phyloP scores from a whole-genome alignment of 2,888 invertebrate genomes.

The Orthosia incerta region DNA sequence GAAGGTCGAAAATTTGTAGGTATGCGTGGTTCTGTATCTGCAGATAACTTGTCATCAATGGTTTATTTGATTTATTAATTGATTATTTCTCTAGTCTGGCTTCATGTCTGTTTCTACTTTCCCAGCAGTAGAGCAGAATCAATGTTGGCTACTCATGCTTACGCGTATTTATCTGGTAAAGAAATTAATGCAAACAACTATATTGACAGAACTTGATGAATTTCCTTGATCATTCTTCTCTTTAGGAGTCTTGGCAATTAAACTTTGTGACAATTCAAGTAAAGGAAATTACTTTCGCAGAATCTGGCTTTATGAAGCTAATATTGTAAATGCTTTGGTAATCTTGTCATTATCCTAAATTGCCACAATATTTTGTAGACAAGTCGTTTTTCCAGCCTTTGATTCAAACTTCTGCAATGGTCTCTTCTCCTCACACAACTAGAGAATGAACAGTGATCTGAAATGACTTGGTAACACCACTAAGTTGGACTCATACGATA shows the following conservation, averaged over 20 bases:
- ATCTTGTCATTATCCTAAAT: background rate
- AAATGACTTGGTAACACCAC: background rate
- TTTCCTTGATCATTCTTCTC: background rate
- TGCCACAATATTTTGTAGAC: background rate
- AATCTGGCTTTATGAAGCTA: background rate
- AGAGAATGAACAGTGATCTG: background rate
- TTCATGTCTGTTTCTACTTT: too few species aligned
- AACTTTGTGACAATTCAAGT: background rate
- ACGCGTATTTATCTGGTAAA: too few species aligned
- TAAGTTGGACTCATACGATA: background rate
- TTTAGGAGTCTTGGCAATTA: background rate
- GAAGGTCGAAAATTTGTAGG: slow-evolving; percentile 1
- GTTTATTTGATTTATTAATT: slow-evolving; percentile 7
- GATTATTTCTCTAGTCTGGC: background rate
- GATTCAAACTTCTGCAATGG: background rate
- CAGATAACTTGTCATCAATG: slow-evolving; percentile 4
- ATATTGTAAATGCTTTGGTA: too few species aligned
- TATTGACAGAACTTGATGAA: background rate
- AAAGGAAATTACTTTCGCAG: background rate
- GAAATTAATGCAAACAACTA: background rate
- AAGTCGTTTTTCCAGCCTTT: background rate
- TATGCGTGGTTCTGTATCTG: background rate
- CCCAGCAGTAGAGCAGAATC: too few species aligned
- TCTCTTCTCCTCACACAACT: too few species aligned
- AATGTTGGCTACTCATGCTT: too few species aligned